phyloP scores from a whole-genome alignment of 2,113 vertebrate species.

The Tychaedon coryphoeus region DNA sequence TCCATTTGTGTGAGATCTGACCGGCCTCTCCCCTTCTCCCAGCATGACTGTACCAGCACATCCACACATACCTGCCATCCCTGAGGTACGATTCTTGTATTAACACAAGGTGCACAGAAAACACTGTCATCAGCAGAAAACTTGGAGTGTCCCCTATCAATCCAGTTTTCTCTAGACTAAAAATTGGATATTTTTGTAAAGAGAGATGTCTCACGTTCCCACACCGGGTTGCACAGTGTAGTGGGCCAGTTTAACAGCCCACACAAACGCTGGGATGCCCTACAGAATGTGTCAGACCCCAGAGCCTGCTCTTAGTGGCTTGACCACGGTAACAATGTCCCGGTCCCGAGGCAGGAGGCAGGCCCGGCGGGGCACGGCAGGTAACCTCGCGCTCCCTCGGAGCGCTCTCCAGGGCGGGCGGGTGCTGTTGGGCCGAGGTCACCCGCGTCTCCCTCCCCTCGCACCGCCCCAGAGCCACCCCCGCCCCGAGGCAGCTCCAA shows the following conservation, averaged over 20 bases:
- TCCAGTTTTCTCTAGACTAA: background rate
- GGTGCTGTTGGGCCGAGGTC: background rate
- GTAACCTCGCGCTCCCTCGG: fast-evolving
- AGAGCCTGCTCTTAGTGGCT: background rate
- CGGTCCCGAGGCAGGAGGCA: background rate
- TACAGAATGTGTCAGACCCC: background rate
- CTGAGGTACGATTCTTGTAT: background rate
- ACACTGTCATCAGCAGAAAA: background rate
- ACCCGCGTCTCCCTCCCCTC: background rate
- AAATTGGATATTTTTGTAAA: background rate
- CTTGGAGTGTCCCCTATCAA: background rate
- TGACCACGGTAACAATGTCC: background rate
- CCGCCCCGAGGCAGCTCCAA: background rate
- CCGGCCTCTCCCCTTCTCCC: background rate
- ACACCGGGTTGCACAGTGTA: background rate
- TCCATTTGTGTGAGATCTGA: background rate
- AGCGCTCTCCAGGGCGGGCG: background rate
- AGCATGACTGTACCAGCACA: fast-evolving
- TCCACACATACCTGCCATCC: background rate
- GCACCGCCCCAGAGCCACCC: background rate
- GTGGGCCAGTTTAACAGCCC: background rate
- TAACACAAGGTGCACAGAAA: background rate
- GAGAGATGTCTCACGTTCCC: background rate
- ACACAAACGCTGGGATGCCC: background rate
- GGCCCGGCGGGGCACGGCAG: background rate